Conservation (phyloP, 1,140 invertebrate genomes). For the Eulimnadia texana region DNA sequence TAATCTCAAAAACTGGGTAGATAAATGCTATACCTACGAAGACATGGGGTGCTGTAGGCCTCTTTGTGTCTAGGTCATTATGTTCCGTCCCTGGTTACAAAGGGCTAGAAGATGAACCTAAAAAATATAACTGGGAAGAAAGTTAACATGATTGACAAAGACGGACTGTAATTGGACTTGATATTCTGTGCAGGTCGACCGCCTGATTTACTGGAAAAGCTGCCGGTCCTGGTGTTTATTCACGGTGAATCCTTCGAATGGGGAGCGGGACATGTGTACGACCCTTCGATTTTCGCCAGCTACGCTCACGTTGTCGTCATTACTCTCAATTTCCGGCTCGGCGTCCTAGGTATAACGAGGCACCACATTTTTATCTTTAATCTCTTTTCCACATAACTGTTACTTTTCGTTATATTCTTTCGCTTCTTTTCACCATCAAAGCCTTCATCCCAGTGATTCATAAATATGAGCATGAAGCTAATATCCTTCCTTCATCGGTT, state of each 20-base stretch:
- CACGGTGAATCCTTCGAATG: constrained; percentile 74
- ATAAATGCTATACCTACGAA: too few species aligned
- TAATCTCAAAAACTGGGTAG: too few species aligned
- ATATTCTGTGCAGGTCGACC: constrained; percentile 25
- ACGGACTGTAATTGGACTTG: not conserved
- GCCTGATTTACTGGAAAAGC: constrained; percentile 42
- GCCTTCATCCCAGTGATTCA: too few species aligned
- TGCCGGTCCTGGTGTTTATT: constrained; percentile 68
- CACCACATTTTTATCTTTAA: constrained; percentile 14
- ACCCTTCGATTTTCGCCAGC: constrained; percentile 72
- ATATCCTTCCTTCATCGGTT: too few species aligned
- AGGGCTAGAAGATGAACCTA: too few species aligned
- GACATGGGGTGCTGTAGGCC: too few species aligned
- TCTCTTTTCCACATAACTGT: constrained; percentile 8
- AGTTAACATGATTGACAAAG: too few species aligned
- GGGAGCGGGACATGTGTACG: constrained; percentile 70
- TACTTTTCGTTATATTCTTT: not conserved
- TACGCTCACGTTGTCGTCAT: constrained; percentile 77
- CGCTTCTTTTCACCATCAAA: too few species aligned
- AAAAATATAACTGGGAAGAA: too few species aligned
- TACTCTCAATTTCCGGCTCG: constrained; percentile 76
- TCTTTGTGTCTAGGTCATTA: too few species aligned
- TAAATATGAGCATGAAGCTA: too few species aligned
- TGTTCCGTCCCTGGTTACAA: too few species aligned
- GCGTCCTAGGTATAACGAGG: constrained; percentile 57